These are phyloP conservation scores for Oedothorax gibbosus DNA, from an alignment of 1,140 invertebrate species.

Conservation along the genomic window DNA sequence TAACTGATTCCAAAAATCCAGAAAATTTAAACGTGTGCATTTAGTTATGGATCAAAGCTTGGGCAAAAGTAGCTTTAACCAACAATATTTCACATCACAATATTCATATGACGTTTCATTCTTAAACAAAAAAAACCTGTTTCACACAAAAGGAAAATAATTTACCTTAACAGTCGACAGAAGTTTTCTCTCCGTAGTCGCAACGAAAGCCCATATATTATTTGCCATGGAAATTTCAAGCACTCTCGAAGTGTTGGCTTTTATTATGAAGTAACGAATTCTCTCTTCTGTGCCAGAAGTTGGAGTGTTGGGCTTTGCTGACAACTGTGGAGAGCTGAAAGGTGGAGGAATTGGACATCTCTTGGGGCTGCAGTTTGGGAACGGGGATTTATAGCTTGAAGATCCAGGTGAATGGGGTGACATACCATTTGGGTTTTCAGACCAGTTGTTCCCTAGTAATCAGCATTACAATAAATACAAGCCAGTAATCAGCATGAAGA, in stretches of 20 bases:
- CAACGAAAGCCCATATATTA: conserved; percentile 71
- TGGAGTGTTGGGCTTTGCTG: conserved; percentile 19
- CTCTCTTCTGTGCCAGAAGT: conserved; percentile 34
- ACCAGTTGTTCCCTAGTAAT: too few relatives aligned
- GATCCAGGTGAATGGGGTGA: conserved; percentile 49
- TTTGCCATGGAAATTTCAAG: conserved; percentile 70
- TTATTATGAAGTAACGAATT: conserved; percentile 71
- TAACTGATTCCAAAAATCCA: too few relatives aligned
- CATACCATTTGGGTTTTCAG: neutral
- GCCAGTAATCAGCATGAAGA: too few relatives aligned
- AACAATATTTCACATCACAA: too few relatives aligned
- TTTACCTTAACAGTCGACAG: conserved; percentile 70
- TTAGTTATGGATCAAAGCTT: too few relatives aligned
- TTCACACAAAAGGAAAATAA: neutral
- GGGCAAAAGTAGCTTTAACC: too few relatives aligned
- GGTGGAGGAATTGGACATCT: conserved; percentile 63
- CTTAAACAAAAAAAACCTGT: too few relatives aligned
- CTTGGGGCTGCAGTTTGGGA: conserved; percentile 65
- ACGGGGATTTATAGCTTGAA: conserved; percentile 61
- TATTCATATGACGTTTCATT: too few relatives aligned
- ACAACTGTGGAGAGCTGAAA: conserved; percentile 13
- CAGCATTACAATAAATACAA: too few relatives aligned
- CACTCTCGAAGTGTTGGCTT: conserved; percentile 69
- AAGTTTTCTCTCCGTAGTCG: conserved; percentile 70
- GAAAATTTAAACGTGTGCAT: too few relatives aligned